phyloP scores from a whole-genome alignment of 2,797 vertebrate genomes.

The Chiloscyllium punctatum region DNA sequence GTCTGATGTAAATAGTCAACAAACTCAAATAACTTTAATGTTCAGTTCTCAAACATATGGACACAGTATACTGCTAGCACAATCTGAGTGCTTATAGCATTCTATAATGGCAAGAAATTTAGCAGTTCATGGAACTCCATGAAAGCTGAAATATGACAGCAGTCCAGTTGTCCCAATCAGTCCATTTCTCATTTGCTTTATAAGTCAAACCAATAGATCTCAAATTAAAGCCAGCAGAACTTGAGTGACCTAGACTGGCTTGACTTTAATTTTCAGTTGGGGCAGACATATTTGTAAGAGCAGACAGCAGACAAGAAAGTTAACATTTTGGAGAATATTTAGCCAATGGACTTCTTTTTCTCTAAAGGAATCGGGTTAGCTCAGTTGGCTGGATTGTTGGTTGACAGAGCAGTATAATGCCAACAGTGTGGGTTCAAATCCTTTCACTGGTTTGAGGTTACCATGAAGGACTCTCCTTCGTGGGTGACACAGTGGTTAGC shows the following conservation, averaged over 20 bases:
- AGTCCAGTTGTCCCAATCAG: neutral
- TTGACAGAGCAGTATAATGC: too few relatives aligned
- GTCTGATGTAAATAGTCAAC: neutral
- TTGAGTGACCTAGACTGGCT: neutral
- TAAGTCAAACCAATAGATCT: neutral
- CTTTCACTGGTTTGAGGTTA: too few relatives aligned
- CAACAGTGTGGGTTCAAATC: too few relatives aligned
- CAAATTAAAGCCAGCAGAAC: neutral
- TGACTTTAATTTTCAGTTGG: neutral
- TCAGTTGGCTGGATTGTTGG: too few relatives aligned
- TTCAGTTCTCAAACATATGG: neutral
- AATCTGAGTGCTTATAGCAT: neutral
- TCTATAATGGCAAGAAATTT: neutral
- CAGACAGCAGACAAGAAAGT: neutral
- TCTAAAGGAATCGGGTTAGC: too few relatives aligned
- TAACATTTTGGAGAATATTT: neutral
- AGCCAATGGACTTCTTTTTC: neutral
- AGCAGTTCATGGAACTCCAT: neutral
- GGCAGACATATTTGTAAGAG: too few relatives aligned
- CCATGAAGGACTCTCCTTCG: too few relatives aligned
- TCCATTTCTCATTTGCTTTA: neutral
- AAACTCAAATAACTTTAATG: neutral
- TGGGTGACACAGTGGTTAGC: too few relatives aligned
- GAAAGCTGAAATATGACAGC: neutral
- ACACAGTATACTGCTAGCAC: neutral